Base-by-base conservation (phyloP, 2,113 vertebrate species). In the Synchiropus splendidus region DNA sequence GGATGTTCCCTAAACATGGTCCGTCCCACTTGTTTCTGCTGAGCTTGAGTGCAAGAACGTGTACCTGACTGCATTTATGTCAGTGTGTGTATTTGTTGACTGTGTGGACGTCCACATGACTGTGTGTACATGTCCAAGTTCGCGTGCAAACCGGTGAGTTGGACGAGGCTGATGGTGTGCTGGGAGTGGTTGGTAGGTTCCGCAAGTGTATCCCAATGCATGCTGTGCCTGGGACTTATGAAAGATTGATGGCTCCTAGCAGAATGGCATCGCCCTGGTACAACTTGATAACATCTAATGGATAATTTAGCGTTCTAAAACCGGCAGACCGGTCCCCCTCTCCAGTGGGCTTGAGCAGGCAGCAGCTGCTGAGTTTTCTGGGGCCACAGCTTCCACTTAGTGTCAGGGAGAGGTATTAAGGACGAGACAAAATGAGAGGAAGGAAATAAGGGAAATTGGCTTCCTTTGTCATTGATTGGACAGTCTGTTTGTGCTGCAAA, bases 241-340 rank as follows among this genome's bases (percentile, higher is more conserved):
- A 91, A 94, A 92, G 90, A 94, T 96, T 94, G 88, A 95, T 94
- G 86, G 80, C 82, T 82, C 87, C 87, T 86, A 82, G 85, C 84
- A 78, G 77, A 89, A 90, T 92, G 88, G 89, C 91, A 90, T 90
- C 87, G 87, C 87, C 89, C 89, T 82, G 87, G 87, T 88, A 90
- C 89, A 89, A 94, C 94, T 92, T 87, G 90, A 92, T 90, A 90
- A 94, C 91, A 91, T 90, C 88, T 90, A 91, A 92, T 94, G 89
- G 89, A 90, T 91, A 90, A 89, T 90, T 92, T 90, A 90, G 85
- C 81, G 58, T 84, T 87, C 76, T 83, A 90, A 92, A 92, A 90
- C 74, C 80, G 79, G 72, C 64, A 77, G 80, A 85, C 77, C 45
- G 15, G 61, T 58, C 68, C 54, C 52, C 50, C 54, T 67, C 47